Conservation (phyloP, 1,140 invertebrate species). For the Drosophila mauritiana region DNA sequence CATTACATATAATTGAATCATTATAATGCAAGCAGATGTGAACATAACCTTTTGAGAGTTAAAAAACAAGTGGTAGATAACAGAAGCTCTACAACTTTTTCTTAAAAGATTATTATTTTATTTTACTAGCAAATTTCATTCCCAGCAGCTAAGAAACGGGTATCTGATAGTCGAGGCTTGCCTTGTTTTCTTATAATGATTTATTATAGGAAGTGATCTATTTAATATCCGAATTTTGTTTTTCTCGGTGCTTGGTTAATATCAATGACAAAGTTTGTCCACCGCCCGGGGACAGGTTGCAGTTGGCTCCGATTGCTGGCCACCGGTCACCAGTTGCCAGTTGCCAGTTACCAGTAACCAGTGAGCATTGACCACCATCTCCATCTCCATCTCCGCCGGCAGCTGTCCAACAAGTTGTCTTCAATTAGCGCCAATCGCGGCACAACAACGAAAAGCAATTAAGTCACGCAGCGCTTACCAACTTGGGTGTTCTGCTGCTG, state of each 20-base stretch:
- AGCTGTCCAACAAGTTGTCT: conserved; percentile 65
- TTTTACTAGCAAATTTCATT: no score
- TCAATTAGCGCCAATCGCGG: conserved; percentile 79
- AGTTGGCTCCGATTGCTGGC: conserved; percentile 21
- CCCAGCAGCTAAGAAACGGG: no score
- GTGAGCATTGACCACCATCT: conserved; percentile 14
- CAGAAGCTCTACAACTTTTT: no score
- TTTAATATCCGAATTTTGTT: neutral
- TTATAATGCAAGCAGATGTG: no score
- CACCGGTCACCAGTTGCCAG: conserved; percentile 20
- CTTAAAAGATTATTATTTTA: no score
- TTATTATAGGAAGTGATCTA: neutral
- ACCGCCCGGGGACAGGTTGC: conserved; percentile 51
- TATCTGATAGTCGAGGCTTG: neutral
- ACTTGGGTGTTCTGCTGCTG: conserved; percentile 36
- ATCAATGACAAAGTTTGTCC: conserved; percentile 57
- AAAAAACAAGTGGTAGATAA: no score
- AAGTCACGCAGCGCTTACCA: conserved; percentile 53
- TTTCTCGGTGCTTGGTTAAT: conserved; percentile 8
- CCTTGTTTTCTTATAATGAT: no score
- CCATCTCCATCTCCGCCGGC: conserved; percentile 11
- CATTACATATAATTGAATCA: no score
- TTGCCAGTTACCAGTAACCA: conserved; percentile 14
- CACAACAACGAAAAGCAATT: conserved; percentile 78
- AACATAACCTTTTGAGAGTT: no score